phyloP scores from a whole-genome alignment of 2,888 invertebrate genomes.

The Pantelozetes paolii region DNA sequence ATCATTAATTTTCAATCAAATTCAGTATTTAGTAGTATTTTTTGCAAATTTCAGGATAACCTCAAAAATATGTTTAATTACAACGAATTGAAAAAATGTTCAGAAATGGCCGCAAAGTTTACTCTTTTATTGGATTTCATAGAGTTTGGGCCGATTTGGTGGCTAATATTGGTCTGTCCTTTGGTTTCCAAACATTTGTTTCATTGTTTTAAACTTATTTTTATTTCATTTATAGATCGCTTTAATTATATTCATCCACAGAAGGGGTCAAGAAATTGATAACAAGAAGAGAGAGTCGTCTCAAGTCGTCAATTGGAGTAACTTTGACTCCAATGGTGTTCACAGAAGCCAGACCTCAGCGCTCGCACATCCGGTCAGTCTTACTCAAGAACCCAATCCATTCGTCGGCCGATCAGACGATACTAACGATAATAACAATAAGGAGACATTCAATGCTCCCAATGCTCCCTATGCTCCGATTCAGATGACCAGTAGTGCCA shows the following conservation, averaged over 20 bases:
- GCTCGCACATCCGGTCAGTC: neutral
- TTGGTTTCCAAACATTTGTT: neutral
- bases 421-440: neutral
- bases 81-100: neutral
- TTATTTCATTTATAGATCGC: neutral
- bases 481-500: no score
- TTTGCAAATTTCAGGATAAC: neutral
- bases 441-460: neutral
- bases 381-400: constrained; percentile 17
- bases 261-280: neutral
- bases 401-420: no score
- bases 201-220: neutral
- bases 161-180: neutral
- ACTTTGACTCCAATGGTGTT: neutral
- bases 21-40: neutral
- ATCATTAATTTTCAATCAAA: neutral
- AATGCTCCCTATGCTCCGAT: no score
- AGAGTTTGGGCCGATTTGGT: constrained; percentile 1
- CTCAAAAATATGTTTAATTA: neutral
- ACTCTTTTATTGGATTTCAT: neutral
- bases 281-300: neutral
- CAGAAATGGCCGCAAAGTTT: neutral
- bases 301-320: neutral
- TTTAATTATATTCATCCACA: neutral
- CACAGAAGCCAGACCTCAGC: neutral